phyloP scores from a whole-genome alignment of 2,113 vertebrate genomes.

The Hemichromis elongatus region DNA sequence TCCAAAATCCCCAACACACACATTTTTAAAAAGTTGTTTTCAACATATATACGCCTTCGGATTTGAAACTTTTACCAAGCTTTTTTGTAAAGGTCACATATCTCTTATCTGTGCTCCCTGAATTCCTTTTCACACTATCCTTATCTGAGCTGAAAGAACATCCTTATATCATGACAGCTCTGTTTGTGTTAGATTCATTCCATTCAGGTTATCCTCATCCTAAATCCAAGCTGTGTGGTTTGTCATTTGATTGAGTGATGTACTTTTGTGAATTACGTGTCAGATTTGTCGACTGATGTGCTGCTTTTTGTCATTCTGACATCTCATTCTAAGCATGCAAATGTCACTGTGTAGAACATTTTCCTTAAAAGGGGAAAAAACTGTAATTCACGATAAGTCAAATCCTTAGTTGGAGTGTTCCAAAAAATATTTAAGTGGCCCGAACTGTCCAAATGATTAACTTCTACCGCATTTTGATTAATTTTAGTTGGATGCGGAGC shows the following conservation, averaged over 20 bases:
- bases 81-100: constrained; percentile 22
- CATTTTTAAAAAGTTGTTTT: neutral
- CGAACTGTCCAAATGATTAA: neutral
- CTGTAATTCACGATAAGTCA: neutral
- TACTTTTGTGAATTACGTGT: constrained; percentile 40
- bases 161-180: constrained; percentile 1
- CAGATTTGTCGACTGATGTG: constrained; percentile 22
- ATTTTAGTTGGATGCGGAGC: neutral
- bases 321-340: constrained; percentile 37
- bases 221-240: neutral
- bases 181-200: neutral
- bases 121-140: neutral
- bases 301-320: constrained; percentile 50
- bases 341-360: constrained; percentile 4
- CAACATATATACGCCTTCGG: neutral
- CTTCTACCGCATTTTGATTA: neutral
- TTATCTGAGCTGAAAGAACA: constrained; percentile 22
- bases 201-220: constrained; percentile 17
- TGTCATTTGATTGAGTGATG: constrained; percentile 31
- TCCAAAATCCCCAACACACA: neutral
- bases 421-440: neutral
- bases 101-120: constrained; percentile 14
- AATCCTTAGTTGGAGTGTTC: neutral
- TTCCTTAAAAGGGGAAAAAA: neutral
- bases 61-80: neutral